Evolutionary conservation across 2,888 invertebrate species (phyloP), one percentile per base, ranked within the genome.

Genomic region (Lasius fuliginosus): DNA sequence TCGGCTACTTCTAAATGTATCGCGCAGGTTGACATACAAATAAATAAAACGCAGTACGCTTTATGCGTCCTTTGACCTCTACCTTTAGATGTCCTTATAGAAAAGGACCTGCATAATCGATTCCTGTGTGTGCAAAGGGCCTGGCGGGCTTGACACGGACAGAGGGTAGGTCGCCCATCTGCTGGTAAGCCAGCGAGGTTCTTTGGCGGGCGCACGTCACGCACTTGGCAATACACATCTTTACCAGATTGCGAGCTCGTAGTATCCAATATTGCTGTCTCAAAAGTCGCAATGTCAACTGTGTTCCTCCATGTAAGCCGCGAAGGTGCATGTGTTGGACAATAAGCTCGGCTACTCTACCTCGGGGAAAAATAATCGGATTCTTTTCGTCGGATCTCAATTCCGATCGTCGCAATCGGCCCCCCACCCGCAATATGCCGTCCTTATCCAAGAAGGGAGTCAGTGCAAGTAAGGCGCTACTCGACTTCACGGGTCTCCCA

Each of bases 101-200:
- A 18, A n/a, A 36, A 23, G 74, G 62, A 9, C 74, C 74, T 0
- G 74, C 74, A n/a, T 74, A 74, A 30, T 74, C 74, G 1, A 74
- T 5, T 1, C 74, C 60, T 0, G 5, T 23, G 5, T 58, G 18
- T 18, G 15, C 6, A 23, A 74, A 74, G 0, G 12, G 18, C 11
- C 58, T 58, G 8, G 73, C 15, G 0, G 71, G 15, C 6, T 40
- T 9, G 1, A 73, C 73, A 36, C 73, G 73, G 1, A 23, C 5
- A n/a, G 18, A 40, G 0, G 58, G 73, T 6, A 73, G 56, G 33
- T 73, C 58, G 15, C 40, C 73, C 73, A 73, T 73, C 0, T 8
- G 8, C 6, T 56, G 56, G 23, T 8, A 23, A 4, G 56, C 0
- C 1, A 56, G 5, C 3, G 49, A 4, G 30, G 56, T 40, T 1